Evolutionary conservation across 1,140 invertebrate genomes (phyloP), one percentile per base, ranked within the genome.

Genomic region (Diploscapter pachys): DNA sequence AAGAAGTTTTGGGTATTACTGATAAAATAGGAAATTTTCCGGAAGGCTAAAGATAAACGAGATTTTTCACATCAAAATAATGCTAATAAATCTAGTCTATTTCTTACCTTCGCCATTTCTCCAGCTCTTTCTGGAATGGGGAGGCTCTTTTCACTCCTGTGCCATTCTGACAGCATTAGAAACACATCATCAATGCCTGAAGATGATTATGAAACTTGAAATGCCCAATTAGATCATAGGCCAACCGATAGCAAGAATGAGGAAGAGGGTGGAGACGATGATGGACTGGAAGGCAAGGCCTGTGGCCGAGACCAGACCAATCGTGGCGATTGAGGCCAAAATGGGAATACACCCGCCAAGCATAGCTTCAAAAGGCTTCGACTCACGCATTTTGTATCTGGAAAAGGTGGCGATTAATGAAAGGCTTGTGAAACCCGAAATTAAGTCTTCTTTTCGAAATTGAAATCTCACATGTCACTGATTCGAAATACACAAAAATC

Each of bases 121-220:
- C 91, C 93, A 90, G 96, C 92, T 57, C 93, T 87, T 81, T 93
- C 91, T 0, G 92, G 91, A 2, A 96, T 92, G 6, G 90, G 88
- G 79, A 92, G 89, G 80, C 91, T 90, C 8, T 91, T 90, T 2
- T 91, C 90, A 0, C 93, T 93, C 55, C 93, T 88, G 65, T 93
- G 88, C 92, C 93, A 95, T 0, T 93, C 92, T 0, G 93, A 93
- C 76, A 96, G 87, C 92, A 97, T 79, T 54, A 79, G 70, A 62
- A 79, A 79, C 31, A 79, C 77, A 56, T 79, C 77, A 53, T 79
- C 78, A 51, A 78, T 74, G n/a, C 75, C 69, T 71, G 48, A 67
- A 67, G 31, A 5, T 5, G 6, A n/a, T 11, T 11, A 11, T n/a
- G 54, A 69, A 6, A 11, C 9, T 8, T 71, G 63, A 71, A 71